Base-by-base conservation (phyloP, 2,113 vertebrate genomes). In the Zosterops hypoxanthus region DNA sequence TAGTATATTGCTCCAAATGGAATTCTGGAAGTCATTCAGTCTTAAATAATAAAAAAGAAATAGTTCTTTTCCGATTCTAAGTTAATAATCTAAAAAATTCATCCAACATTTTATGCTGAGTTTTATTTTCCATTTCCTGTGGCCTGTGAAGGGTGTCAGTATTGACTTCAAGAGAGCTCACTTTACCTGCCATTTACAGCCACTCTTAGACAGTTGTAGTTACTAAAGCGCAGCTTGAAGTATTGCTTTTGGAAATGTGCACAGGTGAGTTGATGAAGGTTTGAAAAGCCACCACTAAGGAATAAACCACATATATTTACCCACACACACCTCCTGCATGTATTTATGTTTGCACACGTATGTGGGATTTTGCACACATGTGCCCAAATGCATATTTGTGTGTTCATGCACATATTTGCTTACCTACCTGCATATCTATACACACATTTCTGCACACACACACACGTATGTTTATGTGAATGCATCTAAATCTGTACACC, bases 171-270 rank as follows among this genome's bases (percentile, higher is more conserved):
- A 46, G 31, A 46, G 34, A 88, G 39, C 19, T 47, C 23, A 11
- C 42, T 82, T 82, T 8, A 21, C 11, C 22, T 20, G 41, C 4
- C 22, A 12, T 70, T 82, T 75, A 22, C 61, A 84, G 50, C 14
- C 46, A 9, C 0, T 0, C 22, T 53, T 29, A 49, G 36, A 29
- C 6, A 53, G 28, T 2, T 61, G 65, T 8, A 52, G 23, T 46
- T 33, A 28, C 12, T 57, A 31, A 66, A 53, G 12, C 6, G 3
- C 24, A 42, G 10, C 49, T 65, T 91, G 47, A 75, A 50, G 12
- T 68, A 3, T 23, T 24, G 29, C 11, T 64, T 46, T 47, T 65
- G 31, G 25, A 80, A 86, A 72, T 52, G 44, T 42, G 14, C 31
- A 34, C 16, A 70, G 34, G 56, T 33, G 21, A 77, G 34, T 20